These are phyloP conservation scores for Sweltsa coloradensis DNA, from an alignment of 1,140 invertebrate genomes.

Conservation along the genomic window DNA sequence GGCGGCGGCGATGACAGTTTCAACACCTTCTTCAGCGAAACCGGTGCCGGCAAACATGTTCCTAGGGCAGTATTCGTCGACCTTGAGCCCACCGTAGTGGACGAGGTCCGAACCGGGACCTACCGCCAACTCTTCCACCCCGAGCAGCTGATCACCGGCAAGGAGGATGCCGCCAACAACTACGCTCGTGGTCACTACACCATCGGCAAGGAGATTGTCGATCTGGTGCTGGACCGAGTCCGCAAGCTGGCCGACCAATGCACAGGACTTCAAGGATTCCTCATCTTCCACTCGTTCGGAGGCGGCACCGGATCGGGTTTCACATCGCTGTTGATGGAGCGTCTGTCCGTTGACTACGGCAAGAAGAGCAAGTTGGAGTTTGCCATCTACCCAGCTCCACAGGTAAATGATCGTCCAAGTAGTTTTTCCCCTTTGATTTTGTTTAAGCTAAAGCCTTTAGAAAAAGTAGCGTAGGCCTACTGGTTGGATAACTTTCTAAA, in stretches of 20 bases:
- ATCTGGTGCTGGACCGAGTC: constrained; percentile 40
- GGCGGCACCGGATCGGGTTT: constrained; percentile 63
- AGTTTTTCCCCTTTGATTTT: too few species aligned
- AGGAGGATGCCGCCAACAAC: constrained; percentile 52
- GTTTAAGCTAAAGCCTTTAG: too few species aligned
- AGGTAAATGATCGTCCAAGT: constrained; percentile 44
- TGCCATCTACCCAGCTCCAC: constrained; percentile 54
- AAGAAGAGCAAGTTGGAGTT: constrained; percentile 58
- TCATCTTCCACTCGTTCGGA: constrained; percentile 64
- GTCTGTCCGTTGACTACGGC: constrained; percentile 50
- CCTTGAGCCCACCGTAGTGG: constrained; percentile 63
- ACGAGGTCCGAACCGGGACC: constrained; percentile 42
- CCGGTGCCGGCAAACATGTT: constrained; percentile 61
- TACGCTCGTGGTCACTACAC: constrained; percentile 54
- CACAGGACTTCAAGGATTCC: constrained; percentile 40
- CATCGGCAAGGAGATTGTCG: constrained; percentile 46
- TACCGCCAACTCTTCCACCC: constrained; percentile 46
- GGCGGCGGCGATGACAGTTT: constrained; percentile 59
- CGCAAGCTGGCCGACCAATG: constrained; percentile 29
- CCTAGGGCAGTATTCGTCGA: constrained; percentile 54
- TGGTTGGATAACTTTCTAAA: too few species aligned
- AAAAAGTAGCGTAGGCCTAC: too few species aligned
- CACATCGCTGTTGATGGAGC: constrained; percentile 53
- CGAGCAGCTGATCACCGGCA: constrained; percentile 41
- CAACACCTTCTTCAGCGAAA: constrained; percentile 76